Evolutionary conservation across 2,113 vertebrate species (phyloP), one percentile per base, ranked within the genome.

Genomic region (Thalassarche chlororhynchos): DNA sequence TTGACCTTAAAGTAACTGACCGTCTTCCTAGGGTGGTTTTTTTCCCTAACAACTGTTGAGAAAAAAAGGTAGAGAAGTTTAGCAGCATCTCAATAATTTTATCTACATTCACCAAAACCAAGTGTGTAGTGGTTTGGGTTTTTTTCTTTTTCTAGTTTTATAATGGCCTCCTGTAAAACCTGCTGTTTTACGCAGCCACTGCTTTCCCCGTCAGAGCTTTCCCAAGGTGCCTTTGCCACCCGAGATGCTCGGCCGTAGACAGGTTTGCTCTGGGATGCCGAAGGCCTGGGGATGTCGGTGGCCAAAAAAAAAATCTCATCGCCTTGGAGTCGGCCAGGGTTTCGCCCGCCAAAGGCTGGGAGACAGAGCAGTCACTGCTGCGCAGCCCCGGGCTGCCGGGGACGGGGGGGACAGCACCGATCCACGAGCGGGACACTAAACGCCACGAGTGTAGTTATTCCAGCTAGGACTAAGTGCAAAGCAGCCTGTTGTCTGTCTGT

Each of bases 1-100:
- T 98, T 90, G 99, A 99, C 99, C 99, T 98, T 98, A 98, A 98
- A 98, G 98, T 98, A 98, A 98, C 99, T 99, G 99, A 99, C 98
- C 98, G 90, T 97, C 98, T 99, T 99, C 99, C 98, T 98, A 94
- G 77, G 98, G 91, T 94, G 96, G 58, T 97, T 83, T 75, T 90
- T 66, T 47, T 24, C 5, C 18, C 12, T 57, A 68, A 36, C 58
- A 68, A 36, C 58, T 76, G 32, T 93, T 93, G 84, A 36, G 52
- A 88, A 75, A 88, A 75, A 88, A 89, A 90, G 62, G 40, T 36
- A 92, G 80, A 95, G 71, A 89, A 84, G 19, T 46, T 40, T 83
- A 96, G 78, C 85, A 71, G 64, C 71, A 85, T 95, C 92, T 84
- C 74, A 74, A 4, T 80, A 89, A 44, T 94, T 94, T 93, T 94